Percentiles rank a stretch among this genome's conserved stretches.
phyloP scores from a whole-genome alignment of 2,113 vertebrate genomes.

The Rhipidura dahli region DNA sequence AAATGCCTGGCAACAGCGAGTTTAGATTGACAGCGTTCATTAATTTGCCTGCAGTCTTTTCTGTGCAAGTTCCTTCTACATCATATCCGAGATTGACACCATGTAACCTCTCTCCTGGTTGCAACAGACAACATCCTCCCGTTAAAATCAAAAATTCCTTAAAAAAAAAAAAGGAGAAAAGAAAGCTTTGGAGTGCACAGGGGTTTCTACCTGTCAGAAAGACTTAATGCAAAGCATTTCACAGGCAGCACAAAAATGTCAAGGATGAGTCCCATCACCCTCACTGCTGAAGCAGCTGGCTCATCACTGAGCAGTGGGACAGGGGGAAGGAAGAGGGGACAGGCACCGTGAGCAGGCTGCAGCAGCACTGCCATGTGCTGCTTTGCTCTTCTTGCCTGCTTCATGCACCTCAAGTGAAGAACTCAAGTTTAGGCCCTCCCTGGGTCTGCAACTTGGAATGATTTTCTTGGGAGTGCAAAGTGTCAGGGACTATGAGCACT shows the following conservation, averaged over 20 bases:
- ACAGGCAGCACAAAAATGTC: background rate
- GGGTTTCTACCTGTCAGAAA: background rate
- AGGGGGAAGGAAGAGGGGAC: background rate
- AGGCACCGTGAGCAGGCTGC: background rate
- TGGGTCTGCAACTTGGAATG: background rate
- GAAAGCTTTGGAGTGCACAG: background rate
- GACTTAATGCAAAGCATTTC: background rate
- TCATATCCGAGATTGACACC: background rate
- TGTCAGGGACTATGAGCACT: rapidly evolving
- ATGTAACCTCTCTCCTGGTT: background rate
- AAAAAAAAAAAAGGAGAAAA: background rate
- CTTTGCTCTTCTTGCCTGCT: background rate
- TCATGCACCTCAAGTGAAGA: background rate
- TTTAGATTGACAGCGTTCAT: background rate
- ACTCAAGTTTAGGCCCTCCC: background rate
- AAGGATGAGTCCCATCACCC: background rate
- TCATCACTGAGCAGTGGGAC: background rate
- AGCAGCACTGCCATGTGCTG: background rate
- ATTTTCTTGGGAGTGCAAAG: background rate
- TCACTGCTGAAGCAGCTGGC: background rate
- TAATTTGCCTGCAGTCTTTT: slow-evolving; percentile 23
- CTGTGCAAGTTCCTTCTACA: background rate
- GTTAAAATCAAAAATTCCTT: background rate
- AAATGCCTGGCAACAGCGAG: slow-evolving; percentile 17
- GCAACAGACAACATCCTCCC: background rate